These are phyloP conservation scores for Vandiemenella viatica DNA, from an alignment of 2,888 invertebrate species.

Conservation along the genomic window DNA sequence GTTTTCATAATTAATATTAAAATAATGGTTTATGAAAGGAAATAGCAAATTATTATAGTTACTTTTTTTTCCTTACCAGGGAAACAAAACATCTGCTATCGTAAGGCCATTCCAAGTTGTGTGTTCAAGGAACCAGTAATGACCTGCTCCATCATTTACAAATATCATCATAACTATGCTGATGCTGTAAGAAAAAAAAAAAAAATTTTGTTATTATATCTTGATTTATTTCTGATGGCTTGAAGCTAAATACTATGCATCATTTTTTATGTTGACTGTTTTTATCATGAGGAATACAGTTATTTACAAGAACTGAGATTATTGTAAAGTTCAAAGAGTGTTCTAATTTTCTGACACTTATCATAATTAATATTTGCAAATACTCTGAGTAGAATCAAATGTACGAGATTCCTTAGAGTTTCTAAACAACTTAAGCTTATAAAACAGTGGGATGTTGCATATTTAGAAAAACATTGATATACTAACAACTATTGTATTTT, in stretches of 20 bases:
- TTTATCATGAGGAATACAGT: not conserved
- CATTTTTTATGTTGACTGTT: not conserved
- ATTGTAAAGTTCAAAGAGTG: too few species aligned
- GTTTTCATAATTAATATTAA: not conserved
- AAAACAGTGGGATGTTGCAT: too few species aligned
- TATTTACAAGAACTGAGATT: too few species aligned
- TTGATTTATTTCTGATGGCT: not conserved
- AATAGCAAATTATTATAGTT: not conserved
- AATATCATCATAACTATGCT: constrained; percentile 81
- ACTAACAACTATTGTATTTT: too few species aligned
- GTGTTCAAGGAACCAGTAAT: constrained; percentile 75
- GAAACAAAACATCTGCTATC: constrained; percentile 87
- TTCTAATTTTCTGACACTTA: too few species aligned
- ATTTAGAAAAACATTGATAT: too few species aligned
- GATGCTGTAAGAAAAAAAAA: constrained; percentile 37
- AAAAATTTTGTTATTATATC: constrained; percentile 3
- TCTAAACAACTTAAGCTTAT: too few species aligned
- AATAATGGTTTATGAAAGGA: not conserved
- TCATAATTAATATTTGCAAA: too few species aligned
- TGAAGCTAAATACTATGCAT: not conserved
- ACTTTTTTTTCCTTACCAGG: constrained; percentile 38
- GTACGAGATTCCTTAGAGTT: too few species aligned
- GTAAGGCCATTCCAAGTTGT: constrained; percentile 86
- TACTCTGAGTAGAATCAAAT: too few species aligned
- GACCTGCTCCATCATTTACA: constrained; percentile 78